These are phyloP conservation scores for Jacana jacana DNA, from an alignment of 2,113 vertebrate genomes.

Conservation along the genomic window DNA sequence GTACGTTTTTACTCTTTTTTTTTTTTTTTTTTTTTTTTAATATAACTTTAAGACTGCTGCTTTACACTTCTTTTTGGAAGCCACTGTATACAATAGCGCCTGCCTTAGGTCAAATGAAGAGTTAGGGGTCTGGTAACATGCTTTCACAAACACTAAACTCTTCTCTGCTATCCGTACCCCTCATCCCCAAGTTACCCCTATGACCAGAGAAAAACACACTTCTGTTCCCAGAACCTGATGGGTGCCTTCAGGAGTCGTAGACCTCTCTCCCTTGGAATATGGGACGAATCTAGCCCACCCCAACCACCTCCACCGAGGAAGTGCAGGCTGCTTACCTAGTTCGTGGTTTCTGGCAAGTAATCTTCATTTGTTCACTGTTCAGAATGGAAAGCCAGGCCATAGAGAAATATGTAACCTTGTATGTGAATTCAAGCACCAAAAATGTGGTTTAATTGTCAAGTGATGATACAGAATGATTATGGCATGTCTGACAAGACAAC, in stretches of 20 bases:
- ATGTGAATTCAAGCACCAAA: not conserved
- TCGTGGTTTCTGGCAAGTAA: not conserved
- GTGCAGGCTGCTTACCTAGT: not conserved
- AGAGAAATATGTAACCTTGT: not conserved
- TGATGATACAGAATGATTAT: not conserved
- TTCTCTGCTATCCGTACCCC: not conserved
- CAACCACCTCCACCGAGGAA: rapidly evolving
- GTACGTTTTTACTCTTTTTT: not conserved
- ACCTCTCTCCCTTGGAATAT: not conserved
- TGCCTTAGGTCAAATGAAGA: not conserved
- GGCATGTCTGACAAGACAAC: not conserved
- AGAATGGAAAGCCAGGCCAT: not conserved
- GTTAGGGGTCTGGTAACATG: not conserved
- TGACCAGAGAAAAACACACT: not conserved
- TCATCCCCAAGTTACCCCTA: not conserved
- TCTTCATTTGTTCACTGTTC: not conserved
- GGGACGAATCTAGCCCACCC: not conserved
- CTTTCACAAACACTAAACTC: not conserved
- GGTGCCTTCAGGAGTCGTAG: not conserved
- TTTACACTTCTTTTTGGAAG: not conserved
- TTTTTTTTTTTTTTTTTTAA: not conserved
- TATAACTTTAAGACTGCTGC: not conserved
- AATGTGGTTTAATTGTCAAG: not conserved
- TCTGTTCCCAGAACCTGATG: not conserved
- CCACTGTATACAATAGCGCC: not conserved